phyloP scores from a whole-genome alignment of 1,140 invertebrate species.

The Mya arenaria region DNA sequence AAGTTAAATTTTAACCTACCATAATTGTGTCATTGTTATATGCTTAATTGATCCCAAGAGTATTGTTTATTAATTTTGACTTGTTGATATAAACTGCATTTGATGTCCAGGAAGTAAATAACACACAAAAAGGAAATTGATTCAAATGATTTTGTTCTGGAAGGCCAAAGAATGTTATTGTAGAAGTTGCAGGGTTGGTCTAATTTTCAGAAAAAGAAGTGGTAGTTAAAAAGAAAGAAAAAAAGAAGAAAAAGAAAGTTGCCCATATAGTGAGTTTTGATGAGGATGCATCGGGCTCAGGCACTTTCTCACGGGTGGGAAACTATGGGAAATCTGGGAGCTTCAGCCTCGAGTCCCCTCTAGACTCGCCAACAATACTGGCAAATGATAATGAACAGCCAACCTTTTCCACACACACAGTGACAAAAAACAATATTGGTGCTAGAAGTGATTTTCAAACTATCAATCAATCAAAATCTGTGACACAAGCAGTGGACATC shows the following conservation, averaged over 20 bases:
- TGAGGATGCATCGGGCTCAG: conserved; percentile 80
- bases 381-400: not conserved
- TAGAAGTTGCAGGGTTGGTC: no score
- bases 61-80: no score
- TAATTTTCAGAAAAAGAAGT: not conserved
- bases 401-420: no score
- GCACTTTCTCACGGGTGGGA: conserved; percentile 1
- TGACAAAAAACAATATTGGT: no score
- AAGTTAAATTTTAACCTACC: no score
- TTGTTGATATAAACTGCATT: no score
- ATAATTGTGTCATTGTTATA: no score
- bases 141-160: no score
- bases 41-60: no score
- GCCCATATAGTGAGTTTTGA: conserved; percentile 86
- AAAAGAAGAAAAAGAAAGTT: conserved; percentile 84
- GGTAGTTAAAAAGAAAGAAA: conserved; percentile 79
- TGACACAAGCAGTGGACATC: not conserved
- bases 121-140: no score
- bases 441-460: not conserved
- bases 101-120: no score
- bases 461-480: conserved; percentile 21
- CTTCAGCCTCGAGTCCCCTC: conserved; percentile 32
- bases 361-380: not conserved
- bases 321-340: conserved; percentile 7
- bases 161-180: no score